These are phyloP conservation scores for Dicentrarchus labrax DNA, from an alignment of 2,113 vertebrate species.

Conservation along the genomic window DNA sequence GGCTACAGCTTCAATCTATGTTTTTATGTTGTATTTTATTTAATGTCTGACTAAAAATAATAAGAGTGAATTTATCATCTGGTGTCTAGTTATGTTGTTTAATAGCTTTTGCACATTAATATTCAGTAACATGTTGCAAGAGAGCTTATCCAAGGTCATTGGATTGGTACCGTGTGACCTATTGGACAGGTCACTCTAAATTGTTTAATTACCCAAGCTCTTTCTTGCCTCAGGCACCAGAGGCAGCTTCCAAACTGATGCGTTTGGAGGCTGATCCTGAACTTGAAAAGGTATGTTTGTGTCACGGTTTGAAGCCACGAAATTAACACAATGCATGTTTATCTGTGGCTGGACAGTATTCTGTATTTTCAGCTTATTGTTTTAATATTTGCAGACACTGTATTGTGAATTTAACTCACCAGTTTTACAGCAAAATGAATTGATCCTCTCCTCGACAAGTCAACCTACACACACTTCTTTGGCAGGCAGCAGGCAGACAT, in stretches of 20 bases:
- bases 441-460: no score
- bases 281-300: slow-evolving; percentile 81
- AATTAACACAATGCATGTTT: slow-evolving; percentile 57
- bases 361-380: neutral
- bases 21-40: slow-evolving; percentile 7
- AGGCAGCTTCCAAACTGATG: slow-evolving; percentile 84
- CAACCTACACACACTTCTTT: neutral
- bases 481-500: neutral
- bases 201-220: slow-evolving; percentile 77
- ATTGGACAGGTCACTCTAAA: slow-evolving; percentile 63
- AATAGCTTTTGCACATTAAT: neutral
- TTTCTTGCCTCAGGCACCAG: slow-evolving; percentile 82
- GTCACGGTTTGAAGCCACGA: slow-evolving; percentile 39
- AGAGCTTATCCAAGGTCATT: slow-evolving; percentile 45
- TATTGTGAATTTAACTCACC: neutral
- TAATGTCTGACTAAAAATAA: slow-evolving; percentile 25
- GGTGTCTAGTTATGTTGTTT: slow-evolving; percentile 10
- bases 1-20: neutral
- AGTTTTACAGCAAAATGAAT: neutral
- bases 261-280: slow-evolving; percentile 81
- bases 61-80: neutral
- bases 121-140: slow-evolving; percentile 12
- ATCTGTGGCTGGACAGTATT: neutral
- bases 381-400: neutral
- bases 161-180: slow-evolving; percentile 72